Evolutionary conservation across 2,888 invertebrate genomes (phyloP).

Genomic region (Meiosimyza platycephala): DNA sequence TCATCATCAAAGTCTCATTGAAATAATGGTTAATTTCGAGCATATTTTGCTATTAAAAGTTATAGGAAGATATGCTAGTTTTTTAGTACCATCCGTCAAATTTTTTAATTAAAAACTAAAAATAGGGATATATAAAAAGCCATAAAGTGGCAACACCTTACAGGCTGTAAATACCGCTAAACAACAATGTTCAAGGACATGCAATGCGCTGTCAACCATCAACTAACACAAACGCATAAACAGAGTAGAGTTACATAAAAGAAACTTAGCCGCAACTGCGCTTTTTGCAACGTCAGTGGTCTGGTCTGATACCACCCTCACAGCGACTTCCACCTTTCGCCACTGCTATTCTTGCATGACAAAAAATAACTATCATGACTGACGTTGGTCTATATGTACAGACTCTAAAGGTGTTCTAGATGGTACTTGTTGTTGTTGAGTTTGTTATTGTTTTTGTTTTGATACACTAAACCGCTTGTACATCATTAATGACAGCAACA

Average conservation of each 20-base stretch:
- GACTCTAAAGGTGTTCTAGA: neutral
- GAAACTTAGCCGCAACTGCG: neutral
- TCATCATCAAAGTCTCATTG: too few species aligned
- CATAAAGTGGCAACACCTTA: too few species aligned
- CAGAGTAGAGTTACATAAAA: neutral
- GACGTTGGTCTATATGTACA: neutral
- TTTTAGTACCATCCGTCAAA: too few species aligned
- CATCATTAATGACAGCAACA: conserved; percentile 13
- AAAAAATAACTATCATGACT: neutral
- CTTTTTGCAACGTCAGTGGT: conserved; percentile 7
- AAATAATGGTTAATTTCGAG: too few species aligned
- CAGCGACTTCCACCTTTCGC: neutral
- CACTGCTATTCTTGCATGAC: too few species aligned
- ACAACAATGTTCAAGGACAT: conserved; percentile 17
- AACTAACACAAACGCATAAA: neutral
- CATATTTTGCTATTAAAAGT: too few species aligned
- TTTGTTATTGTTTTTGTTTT: neutral
- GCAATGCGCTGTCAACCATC: conserved; percentile 18
- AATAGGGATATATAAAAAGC: too few species aligned
- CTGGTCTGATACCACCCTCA: neutral
- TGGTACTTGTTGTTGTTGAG: too few species aligned
- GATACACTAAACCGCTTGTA: neutral
- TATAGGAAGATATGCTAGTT: too few species aligned
- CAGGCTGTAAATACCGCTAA: too few species aligned
- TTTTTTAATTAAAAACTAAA: too few species aligned